Percentiles rank a stretch among this genome's conserved stretches.
Evolutionary conservation across 2,888 invertebrate genomes (phyloP).

Genomic region (Lucinisca nassula): DNA sequence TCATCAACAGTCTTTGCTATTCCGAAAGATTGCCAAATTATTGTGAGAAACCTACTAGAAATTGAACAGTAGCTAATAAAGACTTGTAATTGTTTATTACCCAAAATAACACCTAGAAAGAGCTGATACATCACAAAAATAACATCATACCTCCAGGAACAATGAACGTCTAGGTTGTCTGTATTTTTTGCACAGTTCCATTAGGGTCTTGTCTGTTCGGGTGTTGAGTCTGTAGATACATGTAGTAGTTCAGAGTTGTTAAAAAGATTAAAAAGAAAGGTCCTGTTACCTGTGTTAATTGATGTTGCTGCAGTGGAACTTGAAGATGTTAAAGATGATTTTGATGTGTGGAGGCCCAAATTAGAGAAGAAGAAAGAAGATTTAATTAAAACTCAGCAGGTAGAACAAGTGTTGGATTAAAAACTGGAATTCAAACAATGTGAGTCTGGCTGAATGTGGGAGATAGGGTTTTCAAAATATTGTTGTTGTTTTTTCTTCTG

Average conservation of each 20-base stretch:
- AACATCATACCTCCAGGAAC: no score
- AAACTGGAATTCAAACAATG: constrained; percentile 10
- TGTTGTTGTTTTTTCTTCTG: background rate
- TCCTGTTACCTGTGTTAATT: no score
- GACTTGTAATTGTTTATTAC: background rate
- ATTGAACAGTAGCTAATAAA: background rate
- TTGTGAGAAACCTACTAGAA: background rate
- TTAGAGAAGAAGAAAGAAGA: background rate
- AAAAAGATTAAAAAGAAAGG: no score
- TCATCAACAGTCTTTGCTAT: background rate
- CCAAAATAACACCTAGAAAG: background rate
- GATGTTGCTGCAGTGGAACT: no score
- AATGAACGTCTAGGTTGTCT: no score
- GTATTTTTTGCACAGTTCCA: no score
- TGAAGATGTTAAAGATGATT: no score
- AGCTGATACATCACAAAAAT: no score
- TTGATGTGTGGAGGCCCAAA: background rate
- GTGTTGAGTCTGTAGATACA: no score
- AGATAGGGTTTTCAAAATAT: background rate
- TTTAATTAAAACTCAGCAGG: constrained; percentile 4
- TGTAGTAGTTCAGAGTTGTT: no score
- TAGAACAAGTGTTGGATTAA: background rate
- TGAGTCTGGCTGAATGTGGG: background rate
- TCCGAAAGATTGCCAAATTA: background rate
- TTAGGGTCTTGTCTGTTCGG: no score